These are phyloP conservation scores for Branchellion lobata DNA, from an alignment of 2,888 invertebrate genomes.

Conservation along the genomic window DNA sequence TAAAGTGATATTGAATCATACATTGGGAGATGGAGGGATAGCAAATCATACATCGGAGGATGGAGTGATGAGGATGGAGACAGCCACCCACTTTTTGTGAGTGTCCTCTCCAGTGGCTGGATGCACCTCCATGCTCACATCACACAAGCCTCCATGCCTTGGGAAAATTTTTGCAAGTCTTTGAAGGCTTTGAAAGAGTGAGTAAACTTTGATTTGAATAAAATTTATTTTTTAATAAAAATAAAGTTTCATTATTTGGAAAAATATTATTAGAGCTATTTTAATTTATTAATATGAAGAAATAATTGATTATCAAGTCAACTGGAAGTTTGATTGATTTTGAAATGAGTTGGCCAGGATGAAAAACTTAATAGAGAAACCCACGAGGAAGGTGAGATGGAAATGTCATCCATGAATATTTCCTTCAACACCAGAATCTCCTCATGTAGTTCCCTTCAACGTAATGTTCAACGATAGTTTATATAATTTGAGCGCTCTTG, in stretches of 20 bases:
- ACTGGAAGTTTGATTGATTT: neutral
- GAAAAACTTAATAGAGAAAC: too few relatives aligned
- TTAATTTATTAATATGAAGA: neutral
- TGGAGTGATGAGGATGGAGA: neutral
- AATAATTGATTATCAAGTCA: neutral
- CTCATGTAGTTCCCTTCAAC: neutral
- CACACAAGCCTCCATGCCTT: neutral
- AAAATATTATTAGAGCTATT: too few relatives aligned
- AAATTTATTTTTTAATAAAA: neutral
- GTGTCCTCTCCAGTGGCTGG: constrained; percentile 28
- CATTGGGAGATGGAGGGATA: too few relatives aligned
- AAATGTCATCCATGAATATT: neutral
- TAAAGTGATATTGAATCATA: neutral
- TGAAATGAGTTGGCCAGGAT: too few relatives aligned
- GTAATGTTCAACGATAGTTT: too few relatives aligned
- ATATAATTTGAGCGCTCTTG: too few relatives aligned
- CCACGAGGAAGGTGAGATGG: neutral
- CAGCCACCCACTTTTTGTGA: constrained; percentile 6
- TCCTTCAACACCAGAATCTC: neutral
- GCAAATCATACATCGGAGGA: too few relatives aligned
- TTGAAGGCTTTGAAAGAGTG: neutral
- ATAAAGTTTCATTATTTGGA: too few relatives aligned
- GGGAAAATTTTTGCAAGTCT: too few relatives aligned
- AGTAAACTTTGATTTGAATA: too few relatives aligned
- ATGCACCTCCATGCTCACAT: constrained; percentile 20